Conservation (phyloP, 2,113 vertebrate species). For the Cacatua alba region DNA sequence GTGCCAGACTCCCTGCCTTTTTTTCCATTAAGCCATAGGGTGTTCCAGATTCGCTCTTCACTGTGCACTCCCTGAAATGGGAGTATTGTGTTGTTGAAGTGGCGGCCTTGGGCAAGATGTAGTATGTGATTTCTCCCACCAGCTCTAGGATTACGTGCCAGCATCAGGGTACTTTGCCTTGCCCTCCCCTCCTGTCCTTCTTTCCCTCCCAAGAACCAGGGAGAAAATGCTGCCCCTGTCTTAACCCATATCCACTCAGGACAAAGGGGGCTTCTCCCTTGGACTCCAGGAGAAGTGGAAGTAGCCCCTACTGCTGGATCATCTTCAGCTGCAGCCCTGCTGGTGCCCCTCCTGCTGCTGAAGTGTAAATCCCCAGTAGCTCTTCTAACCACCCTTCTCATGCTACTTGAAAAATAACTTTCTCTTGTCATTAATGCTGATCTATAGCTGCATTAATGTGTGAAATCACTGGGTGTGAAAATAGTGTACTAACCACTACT, state of each 20-base stretch:
- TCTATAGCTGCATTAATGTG: conserved; percentile 63
- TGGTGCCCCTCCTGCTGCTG: conserved; percentile 37
- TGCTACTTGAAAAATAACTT: conserved; percentile 58
- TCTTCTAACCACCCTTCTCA: conserved; percentile 46
- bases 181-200: neutral
- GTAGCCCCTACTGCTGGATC: neutral
- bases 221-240: neutral
- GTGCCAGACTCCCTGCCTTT: neutral
- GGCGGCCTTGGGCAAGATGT: neutral
- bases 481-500: conserved; percentile 68
- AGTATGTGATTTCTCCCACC: neutral
- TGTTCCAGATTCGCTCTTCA: neutral
- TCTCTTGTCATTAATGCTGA: conserved; percentile 61
- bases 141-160: neutral
- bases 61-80: neutral
- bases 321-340: neutral
- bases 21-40: neutral
- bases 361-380: conserved; percentile 32
- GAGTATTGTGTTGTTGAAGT: neutral
- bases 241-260: neutral
- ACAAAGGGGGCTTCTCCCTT: neutral
- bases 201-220: neutral
- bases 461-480: conserved; percentile 72
- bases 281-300: neutral
- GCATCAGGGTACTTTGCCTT: neutral